Evolutionary conservation across 2,113 vertebrate species (phyloP), one percentile per base, ranked within the genome.

Genomic region (Steatornis caripensis): DNA sequence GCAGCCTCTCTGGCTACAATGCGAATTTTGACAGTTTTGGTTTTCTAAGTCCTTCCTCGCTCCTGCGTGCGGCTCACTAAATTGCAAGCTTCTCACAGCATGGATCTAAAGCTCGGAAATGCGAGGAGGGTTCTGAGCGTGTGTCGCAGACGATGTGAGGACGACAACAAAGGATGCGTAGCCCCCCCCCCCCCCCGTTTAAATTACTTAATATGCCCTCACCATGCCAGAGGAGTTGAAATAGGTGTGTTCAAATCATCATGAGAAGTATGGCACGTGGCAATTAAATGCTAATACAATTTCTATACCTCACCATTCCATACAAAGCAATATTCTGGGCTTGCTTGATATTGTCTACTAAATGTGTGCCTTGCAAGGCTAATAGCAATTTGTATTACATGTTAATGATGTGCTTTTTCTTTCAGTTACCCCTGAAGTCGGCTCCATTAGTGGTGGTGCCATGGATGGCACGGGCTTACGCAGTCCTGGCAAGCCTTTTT

Each of bases 121-220:
- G 29, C 13, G 19, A 5, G 15, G 30, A 12, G 41, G n/a, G 75
- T 32, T 36, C 6, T 15, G 37, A 39, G 60, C 5, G 17, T 37
- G 46, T 79, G 76, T 65, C 37, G 46, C 87, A 43, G 62, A 3
- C 61, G 14, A 0, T 23, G 23, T 14, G 10, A 62, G n/a, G 15
- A 23, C 81, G 69, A 15, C 30, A 93, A 86, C 89, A 92, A 93
- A 95, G 84, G 72, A 66, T 43, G 45, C 4, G 72, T 15, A 78
- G 22, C 16, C 9, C 17, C 19, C 16, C 29, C 0, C 19, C 16
- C 9, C 17, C 19, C 16, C 29, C 0, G 10, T 39, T 70, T 19
- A 57, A 90, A 71, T 77, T 10, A 27, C 69, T 66, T 69, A 20
- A 10, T 6, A 17, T 29, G 49, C 54, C 4, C 45, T 68, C 37